Evolutionary conservation across 2,888 invertebrate genomes (phyloP).

Genomic region (Cryptus viduatorius): DNA sequence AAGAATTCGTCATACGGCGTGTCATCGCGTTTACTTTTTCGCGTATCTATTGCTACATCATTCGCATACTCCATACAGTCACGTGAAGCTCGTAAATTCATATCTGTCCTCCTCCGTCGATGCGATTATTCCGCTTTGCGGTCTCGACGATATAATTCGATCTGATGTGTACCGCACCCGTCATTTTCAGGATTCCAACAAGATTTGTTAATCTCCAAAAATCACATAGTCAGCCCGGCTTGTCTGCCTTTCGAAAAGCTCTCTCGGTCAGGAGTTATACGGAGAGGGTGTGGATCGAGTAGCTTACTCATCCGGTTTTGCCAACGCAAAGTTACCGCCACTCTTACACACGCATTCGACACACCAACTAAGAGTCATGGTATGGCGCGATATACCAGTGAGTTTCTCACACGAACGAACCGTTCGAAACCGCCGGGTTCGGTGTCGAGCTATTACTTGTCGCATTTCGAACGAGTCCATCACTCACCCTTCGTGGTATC

Average conservation of each 20-base stretch:
- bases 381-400: conserved; percentile 22
- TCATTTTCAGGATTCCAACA: conserved; percentile 19
- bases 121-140: conserved; percentile 20
- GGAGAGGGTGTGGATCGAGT: conserved; percentile 25
- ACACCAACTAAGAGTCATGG: neutral
- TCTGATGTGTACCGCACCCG: conserved; percentile 15
- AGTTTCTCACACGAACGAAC: conserved; percentile 27
- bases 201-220: conserved; percentile 46
- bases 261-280: neutral
- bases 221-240: conserved; percentile 35
- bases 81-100: conserved; percentile 20
- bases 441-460: conserved; percentile 69
- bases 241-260: conserved; percentile 19
- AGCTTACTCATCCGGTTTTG: conserved; percentile 7
- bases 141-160: conserved; percentile 38
- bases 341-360: neutral
- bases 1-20: neutral
- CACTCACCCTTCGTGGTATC: conserved; percentile 67
- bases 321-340: conserved; percentile 13
- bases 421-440: conserved; percentile 44
- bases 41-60: neutral
- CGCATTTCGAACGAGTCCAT: conserved; percentile 70
- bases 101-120: neutral
- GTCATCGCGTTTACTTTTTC: neutral
- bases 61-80: neutral